These are phyloP conservation scores for Laupala kohalensis DNA, from an alignment of 1,140 invertebrate genomes.

Conservation along the genomic window DNA sequence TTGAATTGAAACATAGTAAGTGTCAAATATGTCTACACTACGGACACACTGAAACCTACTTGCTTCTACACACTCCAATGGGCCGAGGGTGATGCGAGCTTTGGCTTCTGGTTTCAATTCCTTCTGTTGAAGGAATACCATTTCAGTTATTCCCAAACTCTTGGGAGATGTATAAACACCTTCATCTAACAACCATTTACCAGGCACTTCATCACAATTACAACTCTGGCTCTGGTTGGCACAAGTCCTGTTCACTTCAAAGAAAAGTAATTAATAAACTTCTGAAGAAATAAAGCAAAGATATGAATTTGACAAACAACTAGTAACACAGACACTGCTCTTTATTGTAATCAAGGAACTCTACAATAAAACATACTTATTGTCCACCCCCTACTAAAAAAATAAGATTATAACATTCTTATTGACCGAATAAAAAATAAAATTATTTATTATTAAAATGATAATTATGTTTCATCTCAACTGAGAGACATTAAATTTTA, in stretches of 20 bases:
- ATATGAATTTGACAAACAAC: background rate
- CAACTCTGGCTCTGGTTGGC: slow-evolving; percentile 66
- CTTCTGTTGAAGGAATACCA: slow-evolving; percentile 78
- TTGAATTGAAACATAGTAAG: background rate
- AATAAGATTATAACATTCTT: no score
- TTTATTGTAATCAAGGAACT: no score
- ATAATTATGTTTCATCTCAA: no score
- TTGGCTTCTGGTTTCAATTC: slow-evolving; percentile 66
- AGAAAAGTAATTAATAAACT: background rate
- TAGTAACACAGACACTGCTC: background rate
- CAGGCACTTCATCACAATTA: slow-evolving; percentile 72
- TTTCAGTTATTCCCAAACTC: slow-evolving; percentile 76
- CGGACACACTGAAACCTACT: slow-evolving; percentile 43
- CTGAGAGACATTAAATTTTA: no score
- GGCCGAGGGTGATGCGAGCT: slow-evolving; percentile 75
- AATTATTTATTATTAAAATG: no score
- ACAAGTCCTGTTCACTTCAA: slow-evolving; percentile 43
- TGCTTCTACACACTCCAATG: slow-evolving; percentile 84
- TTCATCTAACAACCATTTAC: slow-evolving; percentile 77
- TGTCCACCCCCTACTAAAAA: no score
- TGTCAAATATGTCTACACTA: background rate
- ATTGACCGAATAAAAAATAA: no score
- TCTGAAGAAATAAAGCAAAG: background rate
- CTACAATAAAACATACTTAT: no score
- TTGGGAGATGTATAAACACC: slow-evolving; percentile 63